Percentiles rank a stretch among this genome's conserved stretches.
Evolutionary conservation across 2,888 invertebrate genomes (phyloP).

Genomic region (Acronicta aceris): DNA sequence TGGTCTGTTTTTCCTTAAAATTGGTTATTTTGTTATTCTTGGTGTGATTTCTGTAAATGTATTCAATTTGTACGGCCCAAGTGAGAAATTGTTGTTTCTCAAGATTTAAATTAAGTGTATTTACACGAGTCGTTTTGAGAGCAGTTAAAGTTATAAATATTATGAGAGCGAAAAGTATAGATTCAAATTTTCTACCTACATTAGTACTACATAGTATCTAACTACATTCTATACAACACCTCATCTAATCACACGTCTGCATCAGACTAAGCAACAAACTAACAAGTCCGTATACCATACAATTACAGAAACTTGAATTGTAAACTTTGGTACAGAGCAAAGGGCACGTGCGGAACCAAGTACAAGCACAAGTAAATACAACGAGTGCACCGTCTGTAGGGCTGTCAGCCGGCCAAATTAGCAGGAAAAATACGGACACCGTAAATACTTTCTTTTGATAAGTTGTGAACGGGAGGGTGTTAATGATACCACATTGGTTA

Average conservation of each 20-base stretch:
- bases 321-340: slow-evolving; percentile 58
- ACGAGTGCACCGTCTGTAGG: slow-evolving; percentile 48
- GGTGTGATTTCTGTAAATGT: slow-evolving; percentile 46
- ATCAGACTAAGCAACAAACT: slow-evolving; percentile 35
- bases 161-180: too few relatives aligned
- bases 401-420: slow-evolving; percentile 45
- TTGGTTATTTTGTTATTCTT: slow-evolving; percentile 40
- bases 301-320: slow-evolving; percentile 66
- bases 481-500: slow-evolving; percentile 14
- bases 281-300: slow-evolving; percentile 49
- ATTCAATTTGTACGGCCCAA: slow-evolving; percentile 30
- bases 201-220: too few relatives aligned
- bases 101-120: slow-evolving; percentile 17
- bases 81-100: slow-evolving; percentile 25
- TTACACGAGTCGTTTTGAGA: slow-evolving; percentile 2
- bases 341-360: slow-evolving; percentile 57
- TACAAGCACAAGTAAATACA: slow-evolving; percentile 56
- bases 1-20: slow-evolving; percentile 47
- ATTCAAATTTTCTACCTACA: too few relatives aligned
- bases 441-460: slow-evolving; percentile 27
- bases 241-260: slow-evolving; percentile 23
- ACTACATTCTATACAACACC: background rate
- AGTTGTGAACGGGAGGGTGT: slow-evolving; percentile 22
- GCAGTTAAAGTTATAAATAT: background rate
- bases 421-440: slow-evolving; percentile 34